Evolutionary conservation across 1,140 invertebrate genomes (phyloP), one percentile per base, ranked within the genome.

Genomic region (Bombus consobrinus): DNA sequence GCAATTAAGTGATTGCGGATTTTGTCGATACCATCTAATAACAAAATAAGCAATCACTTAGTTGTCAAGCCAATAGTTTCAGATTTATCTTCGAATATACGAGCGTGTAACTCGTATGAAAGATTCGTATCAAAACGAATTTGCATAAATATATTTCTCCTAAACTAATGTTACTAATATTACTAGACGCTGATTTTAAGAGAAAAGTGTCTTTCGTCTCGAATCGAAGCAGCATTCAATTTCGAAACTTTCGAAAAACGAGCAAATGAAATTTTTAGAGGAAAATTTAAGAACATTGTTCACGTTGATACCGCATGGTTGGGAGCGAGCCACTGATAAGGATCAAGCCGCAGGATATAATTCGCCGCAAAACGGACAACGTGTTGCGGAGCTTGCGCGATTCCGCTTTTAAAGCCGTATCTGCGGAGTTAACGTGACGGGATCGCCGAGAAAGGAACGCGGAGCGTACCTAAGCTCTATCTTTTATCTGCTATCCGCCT

Each of bases 291-390:
- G 2, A 28, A 28, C n/a, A 25, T 59, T 34, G 66, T 32, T 47
- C 47, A 32, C 47, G 79, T 59, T 72, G 47, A 81, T 81, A 81
- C 41, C 5, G 0, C 37, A 5, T 28, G 64, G 64, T 37, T 18
- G 3, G 62, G 25, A n/a, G 47, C 28, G 47, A 32, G 5, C 75
- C 13, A 9, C 13, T 8, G 80, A 81, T 81, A 73, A 62, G 69
- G 12, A 81, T 81, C 80, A 57, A 28, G n/a, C 69, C 69, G 69
- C 37, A 34, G 80, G 80, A 81, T 73, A 62, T 81, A 81, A 81
- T 81, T 81, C 73, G 53, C 53, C 73, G 81, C 59, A 34, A 66
- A 76, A 68, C 72, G 72, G 59, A 47, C 72, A 83, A 83, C 57
- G 72, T 82, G 81, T 74, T 66, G 53, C 69, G 25, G 47, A 71